Conservation (phyloP, 2,888 invertebrate species). For the Thumatha senex region DNA sequence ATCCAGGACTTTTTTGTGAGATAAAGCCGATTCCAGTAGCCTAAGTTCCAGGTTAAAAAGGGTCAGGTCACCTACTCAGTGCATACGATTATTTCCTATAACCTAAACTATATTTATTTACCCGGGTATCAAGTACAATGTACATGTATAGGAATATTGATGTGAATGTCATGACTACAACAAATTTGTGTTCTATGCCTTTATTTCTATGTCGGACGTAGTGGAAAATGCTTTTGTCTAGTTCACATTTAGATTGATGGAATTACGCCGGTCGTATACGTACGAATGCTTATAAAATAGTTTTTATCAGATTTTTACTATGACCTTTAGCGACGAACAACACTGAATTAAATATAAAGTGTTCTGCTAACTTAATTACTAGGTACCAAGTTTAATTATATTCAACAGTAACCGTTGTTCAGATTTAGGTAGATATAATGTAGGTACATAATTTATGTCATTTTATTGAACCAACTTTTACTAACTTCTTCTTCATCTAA, state of each 20-base stretch:
- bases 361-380: conserved; percentile 24
- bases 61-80: too few species aligned
- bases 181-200: neutral
- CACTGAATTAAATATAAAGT: conserved; percentile 38
- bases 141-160: too few species aligned
- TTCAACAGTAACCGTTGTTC: neutral
- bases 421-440: neutral
- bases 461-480: too few species aligned
- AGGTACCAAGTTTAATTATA: conserved; percentile 20
- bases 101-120: too few species aligned
- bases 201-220: conserved; percentile 36
- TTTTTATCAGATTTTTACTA: conserved; percentile 61
- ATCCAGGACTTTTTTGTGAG: too few species aligned
- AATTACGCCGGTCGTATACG: conserved; percentile 58
- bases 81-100: too few species aligned
- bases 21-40: too few species aligned
- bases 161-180: too few species aligned
- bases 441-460: neutral
- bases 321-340: conserved; percentile 52
- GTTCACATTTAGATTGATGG: conserved; percentile 66
- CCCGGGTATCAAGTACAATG: too few species aligned
- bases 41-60: too few species aligned
- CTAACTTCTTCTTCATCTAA: too few species aligned
- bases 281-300: conserved; percentile 66
- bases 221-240: conserved; percentile 55